Conservation (phyloP, 2,888 invertebrate genomes). For the Acanthosepion esculentum region DNA sequence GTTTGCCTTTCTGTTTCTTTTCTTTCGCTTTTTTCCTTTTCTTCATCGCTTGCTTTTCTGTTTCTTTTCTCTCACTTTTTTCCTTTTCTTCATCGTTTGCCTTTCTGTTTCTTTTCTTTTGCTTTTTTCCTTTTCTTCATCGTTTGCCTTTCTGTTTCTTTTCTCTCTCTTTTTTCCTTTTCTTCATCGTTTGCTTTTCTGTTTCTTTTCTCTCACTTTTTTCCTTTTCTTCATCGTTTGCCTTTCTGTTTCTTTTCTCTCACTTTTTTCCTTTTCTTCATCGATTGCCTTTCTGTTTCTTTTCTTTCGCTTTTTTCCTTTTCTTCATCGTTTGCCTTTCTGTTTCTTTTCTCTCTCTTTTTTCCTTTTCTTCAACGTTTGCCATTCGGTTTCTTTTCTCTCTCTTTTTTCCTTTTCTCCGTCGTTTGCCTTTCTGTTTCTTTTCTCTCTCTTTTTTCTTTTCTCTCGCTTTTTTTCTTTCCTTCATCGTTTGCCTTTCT, state of each 20-base stretch:
- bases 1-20: neutral
- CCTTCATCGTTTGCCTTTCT: too few species aligned
- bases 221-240: neutral
- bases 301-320: neutral
- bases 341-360: neutral
- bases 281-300: neutral
- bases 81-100: neutral
- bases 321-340: neutral
- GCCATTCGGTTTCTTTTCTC: too few species aligned
- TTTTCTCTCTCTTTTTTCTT: too few species aligned
- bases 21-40: too few species aligned
- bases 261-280: neutral
- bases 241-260: neutral
- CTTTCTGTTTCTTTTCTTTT: neutral
- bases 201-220: too few species aligned
- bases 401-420: too few species aligned
- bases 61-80: neutral
- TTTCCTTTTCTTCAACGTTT: conserved; percentile 25
- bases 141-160: neutral
- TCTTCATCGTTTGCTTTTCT: neutral
- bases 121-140: neutral
- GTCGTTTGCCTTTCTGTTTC: too few species aligned
- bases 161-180: neutral
- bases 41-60: neutral
- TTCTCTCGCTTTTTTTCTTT: too few species aligned